Evolutionary conservation across 2,797 vertebrate species (phyloP).

Genomic region (Steatocranus sp.): DNA sequence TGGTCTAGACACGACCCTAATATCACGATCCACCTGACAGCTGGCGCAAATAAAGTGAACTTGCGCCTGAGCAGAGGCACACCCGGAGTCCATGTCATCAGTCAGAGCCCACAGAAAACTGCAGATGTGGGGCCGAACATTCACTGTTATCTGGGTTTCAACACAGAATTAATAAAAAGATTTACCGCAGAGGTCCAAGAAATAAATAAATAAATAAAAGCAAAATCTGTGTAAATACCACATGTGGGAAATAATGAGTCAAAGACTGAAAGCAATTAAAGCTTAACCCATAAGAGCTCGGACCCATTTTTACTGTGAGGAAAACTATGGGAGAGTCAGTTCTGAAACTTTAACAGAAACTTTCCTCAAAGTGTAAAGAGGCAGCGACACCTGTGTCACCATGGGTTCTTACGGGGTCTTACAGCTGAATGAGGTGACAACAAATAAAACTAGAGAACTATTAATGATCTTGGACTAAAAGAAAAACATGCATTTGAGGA

Average conservation of each 20-base stretch:
- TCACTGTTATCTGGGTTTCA: neutral
- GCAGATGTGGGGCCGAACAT: neutral
- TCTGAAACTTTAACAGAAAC: neutral
- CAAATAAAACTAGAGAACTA: neutral
- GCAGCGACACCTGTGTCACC: neutral
- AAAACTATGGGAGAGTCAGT: neutral
- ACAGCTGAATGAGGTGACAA: neutral
- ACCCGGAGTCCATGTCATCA: neutral
- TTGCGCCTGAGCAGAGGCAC: neutral
- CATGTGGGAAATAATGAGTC: neutral
- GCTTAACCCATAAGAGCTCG: neutral
- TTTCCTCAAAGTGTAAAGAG: neutral
- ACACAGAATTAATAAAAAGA: neutral
- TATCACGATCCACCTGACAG: neutral
- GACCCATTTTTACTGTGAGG: neutral
- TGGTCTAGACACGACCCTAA: neutral
- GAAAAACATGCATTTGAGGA: neutral
- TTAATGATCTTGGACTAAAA: neutral
- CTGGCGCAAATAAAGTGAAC: neutral
- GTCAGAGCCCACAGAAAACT: neutral
- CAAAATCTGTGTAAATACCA: neutral
- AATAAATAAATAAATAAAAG: neutral
- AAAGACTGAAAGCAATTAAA: neutral
- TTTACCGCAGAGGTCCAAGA: neutral
- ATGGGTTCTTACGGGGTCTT: neutral